Base-by-base conservation (phyloP, 37 sponge, comb jelly and placozoan genomes). In the Bolinopsis microptera region DNA sequence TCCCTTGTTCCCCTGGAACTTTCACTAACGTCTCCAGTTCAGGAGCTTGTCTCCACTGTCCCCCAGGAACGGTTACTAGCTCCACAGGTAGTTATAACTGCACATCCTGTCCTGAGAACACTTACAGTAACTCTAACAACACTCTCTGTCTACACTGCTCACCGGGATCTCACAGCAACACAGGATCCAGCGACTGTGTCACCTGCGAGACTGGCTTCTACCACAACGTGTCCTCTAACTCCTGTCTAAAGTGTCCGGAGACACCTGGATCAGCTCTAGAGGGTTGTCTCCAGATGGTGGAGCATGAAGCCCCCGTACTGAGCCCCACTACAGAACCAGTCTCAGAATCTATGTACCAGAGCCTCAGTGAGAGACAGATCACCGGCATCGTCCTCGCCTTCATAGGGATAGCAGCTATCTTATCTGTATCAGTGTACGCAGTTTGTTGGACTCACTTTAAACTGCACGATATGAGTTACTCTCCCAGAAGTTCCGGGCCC, bases 111-210 rank as follows among this genome's bases (percentile, higher is more conserved):
- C 80, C 27, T 34, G 21, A 27, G 18, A 28, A 77, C 80, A 77
- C 80, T 32, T 77, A 77, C 80, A 77, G 80, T 36, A 77, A 77
- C 80, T 1, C 36, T 18, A 77, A 77, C 37, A 27, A 77, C 36
- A 77, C 80, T 13, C 33, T 32, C 37, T 77, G 80, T 18, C 36
- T 77, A 32, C 9, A 28, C 36, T 77, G 80, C 80, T 36, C 34
- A 1, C 27, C 33, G 34, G 80, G 80, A 77, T 22, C 3, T 8
- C 33, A 32, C 37, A 77, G 80, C 37, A 35, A 18, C 0, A 13
- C 36, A 31, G 80, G 80, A 1, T 28, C 80, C 33, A 32, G 35
- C 1, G 27, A 1, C 37, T 77, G 80, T 34, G 36, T 32, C 35
- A 34, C 34, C 3, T 77, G 80, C 33, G 21, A 1, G 16, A 27